Conservation (phyloP, 2,888 invertebrate genomes). For the Tridacna crocea region DNA sequence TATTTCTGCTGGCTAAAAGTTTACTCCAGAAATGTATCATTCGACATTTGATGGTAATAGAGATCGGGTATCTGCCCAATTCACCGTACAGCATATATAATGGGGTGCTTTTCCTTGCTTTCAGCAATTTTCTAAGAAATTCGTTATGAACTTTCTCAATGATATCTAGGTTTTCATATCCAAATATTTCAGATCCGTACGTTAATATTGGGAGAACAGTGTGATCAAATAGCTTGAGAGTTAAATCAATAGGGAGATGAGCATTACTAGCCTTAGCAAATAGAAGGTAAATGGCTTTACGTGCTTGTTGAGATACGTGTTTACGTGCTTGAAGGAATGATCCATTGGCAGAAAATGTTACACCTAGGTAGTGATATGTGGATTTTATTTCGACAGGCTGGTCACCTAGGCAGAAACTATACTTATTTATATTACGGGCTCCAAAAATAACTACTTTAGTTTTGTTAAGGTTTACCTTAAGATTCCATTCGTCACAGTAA, state of each 20-base stretch:
- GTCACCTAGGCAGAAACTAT: background rate
- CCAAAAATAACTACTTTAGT: background rate
- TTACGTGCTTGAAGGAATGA: too few species aligned
- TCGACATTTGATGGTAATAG: too few species aligned
- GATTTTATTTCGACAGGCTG: background rate
- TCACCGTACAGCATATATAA: background rate
- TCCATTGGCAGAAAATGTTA: background rate
- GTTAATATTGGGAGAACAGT: too few species aligned
- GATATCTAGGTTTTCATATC: too few species aligned
- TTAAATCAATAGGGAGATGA: too few species aligned
- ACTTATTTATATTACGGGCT: background rate
- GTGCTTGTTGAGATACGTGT: too few species aligned
- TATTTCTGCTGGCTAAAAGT: too few species aligned
- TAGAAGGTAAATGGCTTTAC: too few species aligned
- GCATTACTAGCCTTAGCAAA: too few species aligned
- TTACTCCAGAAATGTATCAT: too few species aligned
- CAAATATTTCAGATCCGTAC: too few species aligned
- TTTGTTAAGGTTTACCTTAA: background rate
- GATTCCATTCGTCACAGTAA: background rate
- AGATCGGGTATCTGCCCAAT: background rate
- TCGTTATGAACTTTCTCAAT: background rate
- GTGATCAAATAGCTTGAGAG: too few species aligned
- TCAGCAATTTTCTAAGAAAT: background rate
- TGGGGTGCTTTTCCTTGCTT: background rate
- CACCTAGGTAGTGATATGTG: background rate